Conservation (phyloP, 2,113 vertebrate genomes). For the Nesoenas mayeri region DNA sequence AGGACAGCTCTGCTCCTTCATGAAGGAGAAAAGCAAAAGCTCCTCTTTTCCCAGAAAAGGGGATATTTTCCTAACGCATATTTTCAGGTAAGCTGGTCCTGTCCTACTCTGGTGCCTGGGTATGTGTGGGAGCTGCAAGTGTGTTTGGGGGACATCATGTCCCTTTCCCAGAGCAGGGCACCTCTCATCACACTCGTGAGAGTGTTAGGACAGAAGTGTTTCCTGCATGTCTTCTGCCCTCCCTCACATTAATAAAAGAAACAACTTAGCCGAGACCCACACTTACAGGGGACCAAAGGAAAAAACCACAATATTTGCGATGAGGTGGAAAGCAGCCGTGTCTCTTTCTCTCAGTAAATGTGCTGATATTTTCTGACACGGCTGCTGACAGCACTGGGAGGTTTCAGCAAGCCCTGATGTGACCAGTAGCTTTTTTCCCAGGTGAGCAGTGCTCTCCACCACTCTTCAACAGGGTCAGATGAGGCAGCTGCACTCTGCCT, state of each 20-base stretch:
- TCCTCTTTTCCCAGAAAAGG: background rate
- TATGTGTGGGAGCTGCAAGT: background rate
- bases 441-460: background rate
- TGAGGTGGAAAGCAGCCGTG: background rate
- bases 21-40: background rate
- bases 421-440: conserved; percentile 18
- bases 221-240: background rate
- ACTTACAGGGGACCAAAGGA: background rate
- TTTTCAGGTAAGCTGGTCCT: background rate
- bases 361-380: background rate
- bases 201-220: background rate
- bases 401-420: conserved; percentile 18
- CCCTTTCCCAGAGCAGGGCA: background rate
- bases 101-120: background rate
- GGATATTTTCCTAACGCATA: background rate
- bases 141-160: background rate
- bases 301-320: background rate
- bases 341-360: background rate
- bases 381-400: background rate
- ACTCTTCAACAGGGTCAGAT: conserved; percentile 12
- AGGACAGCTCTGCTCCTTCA: background rate
- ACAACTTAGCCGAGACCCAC: background rate
- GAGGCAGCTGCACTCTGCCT: conserved; percentile 37
- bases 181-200: background rate
- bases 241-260: background rate